Conservation (phyloP, 2,797 vertebrate species). For the Xenops minutus region DNA sequence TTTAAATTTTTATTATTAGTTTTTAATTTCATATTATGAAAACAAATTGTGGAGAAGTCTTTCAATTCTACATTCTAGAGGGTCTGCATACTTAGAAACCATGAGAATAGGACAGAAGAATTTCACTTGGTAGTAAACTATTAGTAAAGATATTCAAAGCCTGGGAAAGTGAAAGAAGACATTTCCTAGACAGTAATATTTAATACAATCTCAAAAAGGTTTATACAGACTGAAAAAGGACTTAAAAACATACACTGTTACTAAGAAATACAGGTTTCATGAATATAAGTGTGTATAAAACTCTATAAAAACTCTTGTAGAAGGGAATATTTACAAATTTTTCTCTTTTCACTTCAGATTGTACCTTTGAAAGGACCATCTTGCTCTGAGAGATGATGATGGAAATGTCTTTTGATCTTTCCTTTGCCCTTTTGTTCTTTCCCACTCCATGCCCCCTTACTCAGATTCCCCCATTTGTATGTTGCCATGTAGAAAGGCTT, state of each 20-base stretch:
- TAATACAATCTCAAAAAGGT: background rate
- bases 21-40: background rate
- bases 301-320: background rate
- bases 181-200: background rate
- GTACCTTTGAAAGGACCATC: background rate
- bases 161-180: background rate
- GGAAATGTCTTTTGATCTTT: background rate
- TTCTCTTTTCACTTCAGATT: background rate
- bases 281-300: background rate
- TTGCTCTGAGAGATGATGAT: background rate
- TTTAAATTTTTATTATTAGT: background rate
- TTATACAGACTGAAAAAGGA: background rate
- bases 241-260: background rate
- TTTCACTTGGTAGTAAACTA: background rate
- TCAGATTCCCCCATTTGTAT: background rate
- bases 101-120: background rate
- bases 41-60: background rate
- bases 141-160: background rate
- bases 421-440: background rate
- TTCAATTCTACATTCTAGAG: background rate
- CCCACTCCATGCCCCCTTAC: fast-evolving
- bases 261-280: background rate
- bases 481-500: background rate
- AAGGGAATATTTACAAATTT: background rate
- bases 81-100: background rate